Evolutionary conservation across 2,888 invertebrate genomes (phyloP).

Genomic region (Yponomeuta cagnagella): DNA sequence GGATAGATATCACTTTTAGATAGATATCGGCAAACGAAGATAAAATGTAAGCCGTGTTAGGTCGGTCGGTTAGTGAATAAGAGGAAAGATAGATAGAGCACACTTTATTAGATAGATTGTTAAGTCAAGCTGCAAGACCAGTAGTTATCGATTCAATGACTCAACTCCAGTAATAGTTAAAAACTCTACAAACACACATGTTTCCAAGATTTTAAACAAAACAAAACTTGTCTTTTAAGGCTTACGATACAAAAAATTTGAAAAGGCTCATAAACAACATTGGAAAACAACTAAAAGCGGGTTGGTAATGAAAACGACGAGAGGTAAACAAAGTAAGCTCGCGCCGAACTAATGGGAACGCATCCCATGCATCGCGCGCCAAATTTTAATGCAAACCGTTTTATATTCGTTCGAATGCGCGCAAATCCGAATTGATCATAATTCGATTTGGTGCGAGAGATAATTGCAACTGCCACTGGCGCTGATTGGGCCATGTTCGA

Average conservation of each 20-base stretch:
- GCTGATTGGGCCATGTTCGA: conserved; percentile 65
- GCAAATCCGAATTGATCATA: conserved; percentile 77
- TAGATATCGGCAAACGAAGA: no score
- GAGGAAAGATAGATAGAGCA: neutral
- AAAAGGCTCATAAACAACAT: conserved; percentile 42
- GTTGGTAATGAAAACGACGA: conserved; percentile 42
- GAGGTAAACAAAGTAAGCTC: conserved; percentile 57
- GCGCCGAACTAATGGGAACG: conserved; percentile 68
- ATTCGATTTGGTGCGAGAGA: conserved; percentile 71
- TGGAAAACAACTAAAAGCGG: conserved; percentile 37
- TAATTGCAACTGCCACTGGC: conserved; percentile 75
- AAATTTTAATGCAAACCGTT: conserved; percentile 77
- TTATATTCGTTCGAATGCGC: conserved; percentile 73
- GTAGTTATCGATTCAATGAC: no score
- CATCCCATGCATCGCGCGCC: conserved; percentile 68
- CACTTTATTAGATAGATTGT: neutral
- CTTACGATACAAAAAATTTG: conserved; percentile 20
- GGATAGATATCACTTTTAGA: no score
- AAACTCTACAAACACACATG: no score
- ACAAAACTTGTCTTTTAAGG: neutral
- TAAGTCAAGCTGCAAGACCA: no score
- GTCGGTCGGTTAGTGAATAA: neutral
- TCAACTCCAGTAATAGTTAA: no score
- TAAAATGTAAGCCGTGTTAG: neutral
- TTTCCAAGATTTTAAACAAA: neutral